Percentiles rank a stretch among this genome's conserved stretches.
Evolutionary conservation across 2,888 invertebrate genomes (phyloP).

Genomic region (Leptarthrus brevirostris): DNA sequence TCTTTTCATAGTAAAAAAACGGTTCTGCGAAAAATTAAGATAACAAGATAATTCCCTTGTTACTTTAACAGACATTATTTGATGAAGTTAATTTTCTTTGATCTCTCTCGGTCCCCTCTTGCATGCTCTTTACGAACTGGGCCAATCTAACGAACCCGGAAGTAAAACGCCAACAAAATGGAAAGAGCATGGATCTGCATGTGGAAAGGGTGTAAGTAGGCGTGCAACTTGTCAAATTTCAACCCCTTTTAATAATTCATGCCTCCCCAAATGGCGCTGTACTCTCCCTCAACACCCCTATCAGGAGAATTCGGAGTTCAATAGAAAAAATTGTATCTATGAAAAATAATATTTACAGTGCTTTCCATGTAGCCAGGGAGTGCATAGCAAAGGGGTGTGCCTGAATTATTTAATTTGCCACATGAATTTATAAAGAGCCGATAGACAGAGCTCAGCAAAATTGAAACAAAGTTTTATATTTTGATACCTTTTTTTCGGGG

Average conservation of each 20-base stretch:
- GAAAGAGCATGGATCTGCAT: constrained; percentile 14
- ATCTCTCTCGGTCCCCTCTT: constrained; percentile 9
- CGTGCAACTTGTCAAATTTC: constrained; percentile 18
- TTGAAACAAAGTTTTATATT: constrained; percentile 20
- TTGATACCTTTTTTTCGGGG: constrained; percentile 16
- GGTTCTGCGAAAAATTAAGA: constrained; percentile 36
- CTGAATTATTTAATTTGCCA: constrained; percentile 37
- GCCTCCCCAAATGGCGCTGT: too few relatives aligned
- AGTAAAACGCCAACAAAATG: constrained; percentile 29
- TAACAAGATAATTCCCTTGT: constrained; percentile 42
- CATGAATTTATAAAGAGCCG: constrained; percentile 30
- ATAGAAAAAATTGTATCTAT: constrained; percentile 31
- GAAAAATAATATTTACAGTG: constrained; percentile 1
- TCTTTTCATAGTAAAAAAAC: neutral
- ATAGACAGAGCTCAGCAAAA: constrained; percentile 27
- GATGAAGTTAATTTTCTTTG: constrained; percentile 40
- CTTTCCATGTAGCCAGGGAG: neutral
- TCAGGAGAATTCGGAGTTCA: neutral
- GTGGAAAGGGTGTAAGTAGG: neutral
- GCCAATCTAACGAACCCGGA: constrained; percentile 42
- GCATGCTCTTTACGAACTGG: constrained; percentile 9
- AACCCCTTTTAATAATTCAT: constrained; percentile 42
- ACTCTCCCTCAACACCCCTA: neutral
- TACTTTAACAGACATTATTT: constrained; percentile 41
- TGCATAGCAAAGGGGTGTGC: neutral